Percentiles rank a stretch among this genome's conserved stretches.
These are phyloP conservation scores for Eristalis arbustorum DNA, from an alignment of 2,888 invertebrate species.

Conservation along the genomic window DNA sequence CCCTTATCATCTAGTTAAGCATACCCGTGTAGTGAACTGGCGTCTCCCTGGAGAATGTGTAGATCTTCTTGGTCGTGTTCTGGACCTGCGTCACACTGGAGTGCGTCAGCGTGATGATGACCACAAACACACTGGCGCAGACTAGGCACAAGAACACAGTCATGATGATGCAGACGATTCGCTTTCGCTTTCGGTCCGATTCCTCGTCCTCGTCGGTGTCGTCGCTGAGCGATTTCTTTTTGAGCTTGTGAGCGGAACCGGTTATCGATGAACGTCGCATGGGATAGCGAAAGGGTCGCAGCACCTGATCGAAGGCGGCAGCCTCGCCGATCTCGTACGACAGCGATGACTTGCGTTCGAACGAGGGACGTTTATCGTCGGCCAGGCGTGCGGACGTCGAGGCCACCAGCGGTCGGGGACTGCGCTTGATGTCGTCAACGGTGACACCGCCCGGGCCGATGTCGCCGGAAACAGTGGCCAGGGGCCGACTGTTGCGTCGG, in stretches of 20 bases:
- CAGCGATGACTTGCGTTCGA: slow-evolving; percentile 78
- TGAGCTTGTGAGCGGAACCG: slow-evolving; percentile 76
- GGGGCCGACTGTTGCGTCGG: slow-evolving; percentile 79
- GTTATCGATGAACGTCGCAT: slow-evolving; percentile 77
- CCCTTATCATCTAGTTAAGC: slow-evolving; percentile 43
- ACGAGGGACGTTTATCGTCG: slow-evolving; percentile 79
- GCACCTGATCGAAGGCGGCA: slow-evolving; percentile 79
- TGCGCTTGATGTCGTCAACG: slow-evolving; percentile 79
- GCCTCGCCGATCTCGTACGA: slow-evolving; percentile 79
- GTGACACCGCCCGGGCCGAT: slow-evolving; percentile 73
- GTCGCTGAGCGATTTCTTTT: slow-evolving; percentile 80
- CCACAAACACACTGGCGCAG: slow-evolving; percentile 87
- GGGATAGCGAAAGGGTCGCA: slow-evolving; percentile 79
- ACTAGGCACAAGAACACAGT: slow-evolving; percentile 88
- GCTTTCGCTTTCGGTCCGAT: slow-evolving; percentile 85
- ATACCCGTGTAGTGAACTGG: slow-evolving; percentile 80
- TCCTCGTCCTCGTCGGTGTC: slow-evolving; percentile 81
- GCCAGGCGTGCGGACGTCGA: slow-evolving; percentile 76
- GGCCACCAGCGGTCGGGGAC: slow-evolving; percentile 77
- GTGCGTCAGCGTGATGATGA: slow-evolving; percentile 89
- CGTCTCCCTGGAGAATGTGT: slow-evolving; percentile 82
- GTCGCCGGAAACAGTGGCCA: slow-evolving; percentile 72
- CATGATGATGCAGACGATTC: slow-evolving; percentile 86
- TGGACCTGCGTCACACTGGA: slow-evolving; percentile 84
- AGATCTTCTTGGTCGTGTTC: slow-evolving; percentile 85